phyloP scores from a whole-genome alignment of 2,797 vertebrate species.

The Anomalospiza imberbis region DNA sequence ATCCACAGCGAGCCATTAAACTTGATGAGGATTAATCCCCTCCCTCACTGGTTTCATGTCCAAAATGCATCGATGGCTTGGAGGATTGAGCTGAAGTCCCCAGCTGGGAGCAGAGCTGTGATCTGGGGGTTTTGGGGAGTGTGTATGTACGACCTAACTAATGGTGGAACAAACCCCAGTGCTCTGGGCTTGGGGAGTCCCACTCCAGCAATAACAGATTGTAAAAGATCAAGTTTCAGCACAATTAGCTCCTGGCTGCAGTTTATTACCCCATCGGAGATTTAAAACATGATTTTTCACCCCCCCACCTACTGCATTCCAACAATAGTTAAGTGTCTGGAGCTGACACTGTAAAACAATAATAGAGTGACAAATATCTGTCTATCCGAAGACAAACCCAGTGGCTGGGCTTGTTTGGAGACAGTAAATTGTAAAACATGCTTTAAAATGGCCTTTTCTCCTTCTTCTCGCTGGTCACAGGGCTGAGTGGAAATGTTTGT shows the following conservation, averaged over 20 bases:
- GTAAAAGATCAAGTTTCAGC: conserved; percentile 90
- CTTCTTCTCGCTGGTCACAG: background rate
- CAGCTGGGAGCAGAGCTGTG: conserved; percentile 73
- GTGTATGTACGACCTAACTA: conserved; percentile 70
- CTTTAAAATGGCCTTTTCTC: background rate
- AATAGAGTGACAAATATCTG: conserved; percentile 74
- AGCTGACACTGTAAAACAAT: conserved; percentile 78
- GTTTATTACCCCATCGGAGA: conserved; percentile 90
- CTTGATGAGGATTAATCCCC: conserved; percentile 77
- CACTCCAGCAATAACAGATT: conserved; percentile 89
- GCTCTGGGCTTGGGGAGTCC: conserved; percentile 77
- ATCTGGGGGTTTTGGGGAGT: conserved; percentile 38
- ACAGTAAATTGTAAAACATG: background rate
- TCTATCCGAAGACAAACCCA: conserved; percentile 57
- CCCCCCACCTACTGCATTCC: conserved; percentile 70
- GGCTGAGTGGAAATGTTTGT: background rate
- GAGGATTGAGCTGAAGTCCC: conserved; percentile 68
- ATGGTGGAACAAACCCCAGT: conserved; percentile 76
- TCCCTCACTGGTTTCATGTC: conserved; percentile 68
- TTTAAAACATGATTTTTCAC: conserved; percentile 80
- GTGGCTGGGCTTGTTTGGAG: conserved; percentile 2
- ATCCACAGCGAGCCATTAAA: conserved; percentile 75
- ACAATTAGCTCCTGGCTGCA: conserved; percentile 93
- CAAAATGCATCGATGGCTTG: conserved; percentile 70
- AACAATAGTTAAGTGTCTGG: conserved; percentile 78